Percentiles rank a stretch among this genome's conserved stretches.
Evolutionary conservation across 2,113 vertebrate species (phyloP).

Genomic region (Neopipo cinnamomea): DNA sequence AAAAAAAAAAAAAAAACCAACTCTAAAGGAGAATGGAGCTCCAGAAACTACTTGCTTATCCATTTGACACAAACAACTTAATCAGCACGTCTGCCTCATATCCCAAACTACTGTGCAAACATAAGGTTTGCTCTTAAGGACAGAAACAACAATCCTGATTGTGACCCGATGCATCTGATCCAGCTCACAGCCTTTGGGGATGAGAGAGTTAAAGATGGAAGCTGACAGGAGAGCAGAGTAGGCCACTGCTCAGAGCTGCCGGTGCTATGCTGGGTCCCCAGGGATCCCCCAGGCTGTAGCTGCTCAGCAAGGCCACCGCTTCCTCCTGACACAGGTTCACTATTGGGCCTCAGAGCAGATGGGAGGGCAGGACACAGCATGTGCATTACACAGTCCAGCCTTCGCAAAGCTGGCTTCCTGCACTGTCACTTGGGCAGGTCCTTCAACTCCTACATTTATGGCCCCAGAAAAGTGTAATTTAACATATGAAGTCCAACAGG

Average conservation of each 20-base stretch:
- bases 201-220: background rate
- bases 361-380: background rate
- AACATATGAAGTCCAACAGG: background rate
- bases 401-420: background rate
- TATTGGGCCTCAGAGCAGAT: background rate
- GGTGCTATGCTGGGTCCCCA: background rate
- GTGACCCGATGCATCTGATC: background rate
- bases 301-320: background rate
- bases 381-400: background rate
- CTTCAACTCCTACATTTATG: background rate
- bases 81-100: background rate
- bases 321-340: background rate
- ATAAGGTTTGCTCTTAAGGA: background rate
- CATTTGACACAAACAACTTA: accelerated
- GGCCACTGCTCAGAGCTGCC: background rate
- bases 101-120: accelerated
- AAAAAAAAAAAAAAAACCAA: background rate
- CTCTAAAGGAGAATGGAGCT: background rate
- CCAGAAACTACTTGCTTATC: background rate
- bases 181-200: background rate
- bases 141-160: accelerated
- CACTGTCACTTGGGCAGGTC: background rate
- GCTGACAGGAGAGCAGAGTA: background rate
- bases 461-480: background rate
- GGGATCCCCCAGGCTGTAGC: background rate